Conservation (phyloP, 2,888 invertebrate species). For the Aphodius sticticus region DNA sequence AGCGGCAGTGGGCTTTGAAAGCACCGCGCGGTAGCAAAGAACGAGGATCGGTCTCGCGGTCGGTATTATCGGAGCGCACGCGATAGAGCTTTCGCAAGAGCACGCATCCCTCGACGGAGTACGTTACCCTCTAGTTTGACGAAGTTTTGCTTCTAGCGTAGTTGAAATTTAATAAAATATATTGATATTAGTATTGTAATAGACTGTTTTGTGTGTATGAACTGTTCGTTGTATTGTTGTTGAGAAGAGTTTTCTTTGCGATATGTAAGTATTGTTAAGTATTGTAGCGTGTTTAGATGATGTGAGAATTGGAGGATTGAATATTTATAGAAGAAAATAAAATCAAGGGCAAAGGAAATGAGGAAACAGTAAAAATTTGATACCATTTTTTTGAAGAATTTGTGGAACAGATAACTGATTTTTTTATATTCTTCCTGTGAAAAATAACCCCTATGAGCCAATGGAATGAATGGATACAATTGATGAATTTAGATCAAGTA, state of each 20-base stretch:
- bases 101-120: neutral
- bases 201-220: neutral
- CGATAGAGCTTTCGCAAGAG: neutral
- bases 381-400: no score
- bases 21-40: neutral
- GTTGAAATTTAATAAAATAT: neutral
- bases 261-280: neutral
- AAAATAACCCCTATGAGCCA: no score
- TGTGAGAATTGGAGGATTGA: no score
- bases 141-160: neutral
- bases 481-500: no score
- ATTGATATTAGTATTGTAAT: neutral
- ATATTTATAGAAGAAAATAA: no score
- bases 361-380: no score
- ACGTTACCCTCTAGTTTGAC: neutral
- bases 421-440: no score
- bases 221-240: constrained; percentile 4
- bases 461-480: no score
- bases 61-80: neutral
- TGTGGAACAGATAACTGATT: no score
- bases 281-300: no score
- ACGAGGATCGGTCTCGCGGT: neutral
- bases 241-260: neutral
- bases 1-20: neutral
- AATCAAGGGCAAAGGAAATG: no score